A percentile compares a stretch with the other conserved stretches of the same genome.
Evolutionary conservation across 2,888 invertebrate genomes (phyloP).

Genomic region (Sesia bembeciformis): DNA sequence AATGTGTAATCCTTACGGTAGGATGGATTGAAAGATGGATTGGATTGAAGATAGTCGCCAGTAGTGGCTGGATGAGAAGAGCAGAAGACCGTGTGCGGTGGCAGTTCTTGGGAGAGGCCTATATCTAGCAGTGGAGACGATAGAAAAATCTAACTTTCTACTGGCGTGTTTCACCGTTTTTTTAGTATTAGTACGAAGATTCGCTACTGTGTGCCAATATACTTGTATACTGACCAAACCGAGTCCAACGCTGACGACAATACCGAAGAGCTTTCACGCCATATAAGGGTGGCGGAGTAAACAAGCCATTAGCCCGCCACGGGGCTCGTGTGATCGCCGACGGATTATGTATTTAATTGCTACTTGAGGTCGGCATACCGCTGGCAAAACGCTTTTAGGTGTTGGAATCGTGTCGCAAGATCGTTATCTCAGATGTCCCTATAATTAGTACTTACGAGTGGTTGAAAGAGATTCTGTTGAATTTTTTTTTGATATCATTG

Average conservation of each 20-base stretch:
- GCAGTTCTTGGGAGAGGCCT: no score
- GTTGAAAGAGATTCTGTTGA: neutral
- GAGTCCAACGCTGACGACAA: constrained; percentile 53
- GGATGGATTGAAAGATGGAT: no score
- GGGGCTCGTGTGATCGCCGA: constrained; percentile 44
- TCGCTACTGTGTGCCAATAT: no score
- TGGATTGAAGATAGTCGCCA: no score
- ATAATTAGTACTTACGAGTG: neutral
- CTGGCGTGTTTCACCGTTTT: no score
- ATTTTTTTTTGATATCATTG: no score
- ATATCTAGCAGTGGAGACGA: no score
- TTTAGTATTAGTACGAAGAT: no score
- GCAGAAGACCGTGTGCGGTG: no score
- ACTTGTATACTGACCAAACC: constrained; percentile 19
- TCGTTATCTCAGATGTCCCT: neutral
- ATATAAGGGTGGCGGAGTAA: constrained; percentile 56
- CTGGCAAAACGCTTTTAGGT: constrained; percentile 20
- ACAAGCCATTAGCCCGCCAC: constrained; percentile 56
- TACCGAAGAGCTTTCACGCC: constrained; percentile 67
- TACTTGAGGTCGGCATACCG: constrained; percentile 22
- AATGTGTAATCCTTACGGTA: no score
- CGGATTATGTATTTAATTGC: constrained; percentile 66
- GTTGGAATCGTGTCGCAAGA: constrained; percentile 2
- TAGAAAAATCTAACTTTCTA: no score
- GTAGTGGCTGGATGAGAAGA: no score